Percentiles rank a stretch among this genome's conserved stretches.
These are phyloP conservation scores for Ceratina calcarata DNA, from an alignment of 1,140 invertebrate genomes.

Conservation along the genomic window DNA sequence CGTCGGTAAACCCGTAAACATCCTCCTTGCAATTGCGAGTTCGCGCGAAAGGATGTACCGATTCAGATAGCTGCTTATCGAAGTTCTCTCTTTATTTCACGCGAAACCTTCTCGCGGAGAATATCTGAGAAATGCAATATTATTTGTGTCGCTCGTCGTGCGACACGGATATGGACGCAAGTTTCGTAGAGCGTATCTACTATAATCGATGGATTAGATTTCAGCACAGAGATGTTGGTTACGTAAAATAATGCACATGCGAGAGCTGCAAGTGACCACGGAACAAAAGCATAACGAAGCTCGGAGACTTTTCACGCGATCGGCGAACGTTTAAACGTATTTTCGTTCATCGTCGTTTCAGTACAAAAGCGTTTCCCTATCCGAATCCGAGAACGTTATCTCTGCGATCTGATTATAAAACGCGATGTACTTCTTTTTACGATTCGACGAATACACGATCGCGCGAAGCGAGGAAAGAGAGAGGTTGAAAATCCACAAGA, in stretches of 20 bases:
- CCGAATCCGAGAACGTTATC: background rate
- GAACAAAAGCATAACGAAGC: conserved; percentile 26
- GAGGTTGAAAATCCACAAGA: conserved; percentile 1
- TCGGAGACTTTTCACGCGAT: conserved; percentile 20
- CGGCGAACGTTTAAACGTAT: conserved; percentile 1
- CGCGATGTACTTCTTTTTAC: background rate
- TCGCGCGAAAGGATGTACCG: conserved; percentile 36
- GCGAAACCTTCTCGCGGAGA: background rate
- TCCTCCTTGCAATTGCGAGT: conserved; percentile 33
- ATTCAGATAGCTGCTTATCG: conserved; percentile 35
- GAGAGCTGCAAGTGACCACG: conserved; percentile 18
- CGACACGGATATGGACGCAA: background rate
- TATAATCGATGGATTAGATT: conserved; percentile 43
- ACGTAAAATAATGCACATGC: conserved; percentile 39
- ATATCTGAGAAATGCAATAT: too few species aligned
- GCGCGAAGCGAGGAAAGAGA: background rate
- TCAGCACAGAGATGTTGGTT: conserved; percentile 38
- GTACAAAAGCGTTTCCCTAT: background rate
- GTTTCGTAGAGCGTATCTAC: conserved; percentile 1
- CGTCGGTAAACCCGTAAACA: conserved; percentile 49
- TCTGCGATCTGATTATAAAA: background rate
- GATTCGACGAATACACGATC: background rate
- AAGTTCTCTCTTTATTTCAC: background rate
- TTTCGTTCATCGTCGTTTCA: background rate
- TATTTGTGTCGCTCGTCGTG: too few species aligned